These are phyloP conservation scores for Iselma pallidipennis DNA, from an alignment of 2,888 invertebrate species.

Conservation along the genomic window DNA sequence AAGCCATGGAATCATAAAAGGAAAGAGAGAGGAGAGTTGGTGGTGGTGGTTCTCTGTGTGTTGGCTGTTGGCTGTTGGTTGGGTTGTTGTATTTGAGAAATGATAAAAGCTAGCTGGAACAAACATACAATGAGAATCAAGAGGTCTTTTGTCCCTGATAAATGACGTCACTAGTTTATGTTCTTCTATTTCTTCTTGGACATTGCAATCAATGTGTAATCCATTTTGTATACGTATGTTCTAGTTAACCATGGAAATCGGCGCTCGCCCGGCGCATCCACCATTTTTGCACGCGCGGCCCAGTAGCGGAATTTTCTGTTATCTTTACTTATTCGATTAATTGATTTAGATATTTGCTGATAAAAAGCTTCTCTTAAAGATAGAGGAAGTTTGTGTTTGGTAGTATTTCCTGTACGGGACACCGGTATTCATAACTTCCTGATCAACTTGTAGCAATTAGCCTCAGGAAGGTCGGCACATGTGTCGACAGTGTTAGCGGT, in stretches of 20 bases:
- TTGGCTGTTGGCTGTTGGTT: conserved; percentile 30
- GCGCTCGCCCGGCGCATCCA: conserved; percentile 3
- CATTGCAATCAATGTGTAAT: conserved; percentile 44
- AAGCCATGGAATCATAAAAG: conserved; percentile 49
- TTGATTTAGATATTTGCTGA: neutral
- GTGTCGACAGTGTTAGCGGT: neutral
- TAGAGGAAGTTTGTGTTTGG: neutral
- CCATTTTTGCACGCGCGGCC: neutral
- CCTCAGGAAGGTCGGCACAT: neutral
- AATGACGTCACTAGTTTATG: conserved; percentile 43
- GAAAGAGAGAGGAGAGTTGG: conserved; percentile 32
- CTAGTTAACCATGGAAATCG: neutral
- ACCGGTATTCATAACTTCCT: neutral
- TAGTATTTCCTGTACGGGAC: conserved; percentile 1
- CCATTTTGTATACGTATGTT: conserved; percentile 29
- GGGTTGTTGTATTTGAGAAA: conserved; percentile 49
- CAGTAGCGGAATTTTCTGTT: neutral
- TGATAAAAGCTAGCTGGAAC: conserved; percentile 52
- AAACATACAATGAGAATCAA: conserved; percentile 53
- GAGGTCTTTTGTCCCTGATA: conserved; percentile 50
- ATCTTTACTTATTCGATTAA: neutral
- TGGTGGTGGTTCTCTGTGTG: neutral
- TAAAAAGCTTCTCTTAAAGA: too few relatives aligned
- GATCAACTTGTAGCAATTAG: neutral
- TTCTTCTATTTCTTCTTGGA: conserved; percentile 37